Percentiles rank a stretch among this genome's conserved stretches.
phyloP scores from a whole-genome alignment of 2,113 vertebrate genomes.

The Corvus hawaiiensis region DNA sequence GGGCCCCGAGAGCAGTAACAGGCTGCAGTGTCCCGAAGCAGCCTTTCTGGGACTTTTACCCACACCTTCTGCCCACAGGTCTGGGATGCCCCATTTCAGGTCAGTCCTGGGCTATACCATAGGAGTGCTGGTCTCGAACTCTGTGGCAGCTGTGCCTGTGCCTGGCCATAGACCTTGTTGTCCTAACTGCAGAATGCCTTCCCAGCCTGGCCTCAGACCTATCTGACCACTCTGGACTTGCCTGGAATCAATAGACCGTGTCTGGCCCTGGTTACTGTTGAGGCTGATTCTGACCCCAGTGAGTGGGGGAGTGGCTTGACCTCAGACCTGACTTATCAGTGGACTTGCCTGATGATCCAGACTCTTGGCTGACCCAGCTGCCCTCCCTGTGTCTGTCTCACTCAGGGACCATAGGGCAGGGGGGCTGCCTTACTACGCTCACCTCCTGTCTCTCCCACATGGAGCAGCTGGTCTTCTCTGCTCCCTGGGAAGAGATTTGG shows the following conservation, averaged over 20 bases:
- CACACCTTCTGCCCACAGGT: not conserved
- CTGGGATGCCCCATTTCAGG: not conserved
- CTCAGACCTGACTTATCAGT: not conserved
- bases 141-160: not conserved
- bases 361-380: not conserved
- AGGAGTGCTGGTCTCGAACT: not conserved
- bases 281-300: not conserved
- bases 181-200: not conserved
- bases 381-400: not conserved
- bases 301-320: not conserved
- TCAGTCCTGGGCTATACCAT: rapidly evolving
- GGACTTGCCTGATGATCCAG: not conserved
- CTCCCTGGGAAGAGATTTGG: not conserved
- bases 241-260: not conserved
- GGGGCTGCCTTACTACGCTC: not conserved
- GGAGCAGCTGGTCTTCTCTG: not conserved
- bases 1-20: not conserved
- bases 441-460: not conserved
- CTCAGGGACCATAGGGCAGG: not conserved
- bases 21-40: not conserved
- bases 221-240: not conserved
- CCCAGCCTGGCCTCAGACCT: not conserved
- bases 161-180: not conserved
- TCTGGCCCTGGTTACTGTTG: not conserved
- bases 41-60: not conserved